These are phyloP conservation scores for Clitarchus hookeri DNA, from an alignment of 2,888 invertebrate species.

Conservation along the genomic window DNA sequence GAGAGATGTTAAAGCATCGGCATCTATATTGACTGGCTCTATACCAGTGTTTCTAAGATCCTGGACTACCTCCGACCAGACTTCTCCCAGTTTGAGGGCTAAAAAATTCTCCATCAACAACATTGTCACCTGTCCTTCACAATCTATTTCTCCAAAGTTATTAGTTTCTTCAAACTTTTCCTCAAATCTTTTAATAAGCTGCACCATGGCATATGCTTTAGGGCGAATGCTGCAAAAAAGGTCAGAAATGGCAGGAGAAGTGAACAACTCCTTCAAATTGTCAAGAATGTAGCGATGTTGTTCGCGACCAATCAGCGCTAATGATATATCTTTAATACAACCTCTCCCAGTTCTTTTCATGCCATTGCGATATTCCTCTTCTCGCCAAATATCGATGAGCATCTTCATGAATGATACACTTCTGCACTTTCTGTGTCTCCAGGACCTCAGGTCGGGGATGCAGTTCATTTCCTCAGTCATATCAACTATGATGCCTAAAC, in stretches of 20 bases:
- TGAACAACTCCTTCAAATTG: neutral
- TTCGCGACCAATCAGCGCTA: neutral
- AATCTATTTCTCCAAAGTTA: neutral
- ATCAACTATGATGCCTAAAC: neutral
- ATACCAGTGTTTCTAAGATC: neutral
- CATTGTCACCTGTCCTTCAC: neutral
- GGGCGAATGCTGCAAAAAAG: neutral
- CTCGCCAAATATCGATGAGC: neutral
- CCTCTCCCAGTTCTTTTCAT: constrained; percentile 3
- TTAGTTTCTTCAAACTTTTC: neutral
- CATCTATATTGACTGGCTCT: neutral
- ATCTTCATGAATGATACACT: neutral
- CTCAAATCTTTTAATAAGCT: constrained; percentile 8
- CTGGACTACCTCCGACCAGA: constrained; percentile 15
- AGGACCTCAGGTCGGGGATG: neutral
- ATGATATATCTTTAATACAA: neutral
- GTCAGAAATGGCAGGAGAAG: constrained; percentile 6
- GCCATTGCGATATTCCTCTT: neutral
- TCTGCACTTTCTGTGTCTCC: constrained; percentile 16
- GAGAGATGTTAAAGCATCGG: neutral
- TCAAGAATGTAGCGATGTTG: neutral
- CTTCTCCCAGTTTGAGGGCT: constrained; percentile 7
- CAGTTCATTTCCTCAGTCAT: constrained; percentile 4
- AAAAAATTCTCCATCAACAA: neutral
- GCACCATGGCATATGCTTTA: neutral